Percentiles rank a stretch among this genome's conserved stretches.
These are phyloP conservation scores for Leptinotarsa peninsularis DNA, from an alignment of 2,888 invertebrate genomes.

Conservation along the genomic window DNA sequence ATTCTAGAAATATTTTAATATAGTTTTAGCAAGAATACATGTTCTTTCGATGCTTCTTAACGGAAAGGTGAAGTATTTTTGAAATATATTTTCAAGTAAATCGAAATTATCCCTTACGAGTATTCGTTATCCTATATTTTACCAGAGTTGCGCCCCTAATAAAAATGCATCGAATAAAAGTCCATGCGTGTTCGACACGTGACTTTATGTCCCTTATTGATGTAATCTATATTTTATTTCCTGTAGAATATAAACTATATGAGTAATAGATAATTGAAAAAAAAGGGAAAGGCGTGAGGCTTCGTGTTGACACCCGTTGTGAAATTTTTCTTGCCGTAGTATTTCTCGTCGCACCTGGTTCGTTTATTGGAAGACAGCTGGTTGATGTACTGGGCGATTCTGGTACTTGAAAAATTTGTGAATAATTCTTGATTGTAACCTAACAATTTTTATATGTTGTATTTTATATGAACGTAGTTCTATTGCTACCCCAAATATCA, in stretches of 20 bases:
- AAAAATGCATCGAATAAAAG: constrained; percentile 4
- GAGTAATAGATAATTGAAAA: constrained; percentile 10
- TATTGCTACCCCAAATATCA: too few relatives aligned
- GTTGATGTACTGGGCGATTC: constrained; percentile 55
- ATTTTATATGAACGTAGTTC: too few relatives aligned
- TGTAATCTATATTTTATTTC: constrained; percentile 19
- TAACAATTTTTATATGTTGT: too few relatives aligned
- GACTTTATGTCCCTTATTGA: constrained; percentile 6
- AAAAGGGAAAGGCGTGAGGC: constrained; percentile 11
- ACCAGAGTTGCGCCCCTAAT: neutral
- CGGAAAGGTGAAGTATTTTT: too few relatives aligned
- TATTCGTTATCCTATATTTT: neutral
- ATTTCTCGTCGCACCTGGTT: constrained; percentile 15
- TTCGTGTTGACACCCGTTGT: constrained; percentile 9
- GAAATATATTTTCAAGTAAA: too few relatives aligned
- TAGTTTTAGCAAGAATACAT: too few relatives aligned
- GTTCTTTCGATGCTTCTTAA: too few relatives aligned
- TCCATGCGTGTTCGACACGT: constrained; percentile 8
- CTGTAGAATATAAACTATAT: constrained; percentile 3
- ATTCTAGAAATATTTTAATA: too few relatives aligned
- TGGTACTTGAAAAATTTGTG: neutral
- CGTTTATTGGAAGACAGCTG: constrained; percentile 50
- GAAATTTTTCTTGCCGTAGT: neutral
- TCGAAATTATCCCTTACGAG: too few relatives aligned
- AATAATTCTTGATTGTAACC: too few relatives aligned